Percentiles rank a stretch among this genome's conserved stretches.
Conservation (phyloP, 2,113 vertebrate species). For the Ptychochromis oligacanthus region DNA sequence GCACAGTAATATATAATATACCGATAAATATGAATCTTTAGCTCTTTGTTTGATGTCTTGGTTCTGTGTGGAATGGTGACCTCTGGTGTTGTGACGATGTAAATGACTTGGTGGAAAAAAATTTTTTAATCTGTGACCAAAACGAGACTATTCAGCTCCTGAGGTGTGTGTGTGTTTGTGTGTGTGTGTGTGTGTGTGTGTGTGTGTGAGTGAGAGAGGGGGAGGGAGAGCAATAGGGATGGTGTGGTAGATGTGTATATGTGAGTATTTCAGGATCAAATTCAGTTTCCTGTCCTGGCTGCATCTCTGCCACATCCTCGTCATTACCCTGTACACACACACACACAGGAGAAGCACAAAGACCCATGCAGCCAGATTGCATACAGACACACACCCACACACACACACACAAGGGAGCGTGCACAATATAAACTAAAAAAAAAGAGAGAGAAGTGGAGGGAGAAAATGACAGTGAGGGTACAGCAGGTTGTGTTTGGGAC, state of each 20-base stretch:
- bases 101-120: constrained; percentile 73
- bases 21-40: constrained; percentile 77
- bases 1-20: constrained; percentile 82
- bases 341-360: constrained; percentile 68
- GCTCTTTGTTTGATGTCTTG: constrained; percentile 80
- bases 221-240: not conserved
- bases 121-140: constrained; percentile 74
- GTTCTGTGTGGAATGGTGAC: constrained; percentile 80
- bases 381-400: constrained; percentile 28
- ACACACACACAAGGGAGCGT: constrained; percentile 19
- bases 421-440: constrained; percentile 37
- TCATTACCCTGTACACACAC: constrained; percentile 5
- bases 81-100: constrained; percentile 81
- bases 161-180: constrained; percentile 28
- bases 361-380: constrained; percentile 28
- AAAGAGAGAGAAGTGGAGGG: too few relatives aligned
- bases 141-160: constrained; percentile 67
- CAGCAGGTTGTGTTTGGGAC: constrained; percentile 22
- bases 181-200: constrained; percentile 22
- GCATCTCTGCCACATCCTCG: constrained; percentile 25
- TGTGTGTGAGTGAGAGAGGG: not conserved
- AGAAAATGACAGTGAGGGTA: not conserved
- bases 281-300: constrained; percentile 26
- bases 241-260: not conserved
- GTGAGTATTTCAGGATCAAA: constrained; percentile 25